A percentile compares a stretch with the other conserved stretches of the same genome.
Evolutionary conservation across 2,888 invertebrate genomes (phyloP).

Genomic region (Ischnus inquisitorius): DNA sequence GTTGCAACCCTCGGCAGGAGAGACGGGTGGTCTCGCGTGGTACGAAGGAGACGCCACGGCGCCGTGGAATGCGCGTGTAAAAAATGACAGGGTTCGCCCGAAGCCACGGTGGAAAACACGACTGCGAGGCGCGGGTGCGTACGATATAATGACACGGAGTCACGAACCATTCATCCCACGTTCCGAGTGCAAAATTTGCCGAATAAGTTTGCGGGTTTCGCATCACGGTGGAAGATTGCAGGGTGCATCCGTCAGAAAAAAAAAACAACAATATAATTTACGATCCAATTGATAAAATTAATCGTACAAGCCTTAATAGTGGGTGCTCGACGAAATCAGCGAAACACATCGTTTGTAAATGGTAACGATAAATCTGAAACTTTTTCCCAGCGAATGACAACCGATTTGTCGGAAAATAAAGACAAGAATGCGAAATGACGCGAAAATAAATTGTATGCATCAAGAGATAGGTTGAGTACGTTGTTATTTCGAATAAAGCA

Average conservation of each 20-base stretch:
- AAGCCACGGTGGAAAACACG: constrained; percentile 33
- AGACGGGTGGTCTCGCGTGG: constrained; percentile 50
- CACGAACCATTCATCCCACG: constrained; percentile 51
- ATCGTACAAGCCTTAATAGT: background rate
- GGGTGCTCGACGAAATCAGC: background rate
- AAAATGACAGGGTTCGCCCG: constrained; percentile 77
- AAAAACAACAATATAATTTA: background rate
- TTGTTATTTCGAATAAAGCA: too few relatives aligned
- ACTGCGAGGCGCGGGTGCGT: constrained; percentile 55
- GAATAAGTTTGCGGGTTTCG: constrained; percentile 46
- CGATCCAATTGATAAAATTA: background rate
- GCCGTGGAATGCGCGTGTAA: constrained; percentile 74
- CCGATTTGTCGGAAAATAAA: too few relatives aligned
- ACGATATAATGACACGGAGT: constrained; percentile 61
- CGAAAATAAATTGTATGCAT: too few relatives aligned
- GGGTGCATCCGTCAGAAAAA: constrained; percentile 8
- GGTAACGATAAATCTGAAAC: too few relatives aligned
- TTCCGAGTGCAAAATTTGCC: constrained; percentile 42
- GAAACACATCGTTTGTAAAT: background rate
- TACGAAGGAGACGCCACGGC: constrained; percentile 66
- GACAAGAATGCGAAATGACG: too few relatives aligned
- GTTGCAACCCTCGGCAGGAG: constrained; percentile 26
- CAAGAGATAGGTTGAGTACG: too few relatives aligned
- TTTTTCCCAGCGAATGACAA: too few relatives aligned
- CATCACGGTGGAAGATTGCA: constrained; percentile 33